Evolutionary conservation across 2,113 vertebrate genomes (phyloP).

Genomic region (Apteryx mantelli): DNA sequence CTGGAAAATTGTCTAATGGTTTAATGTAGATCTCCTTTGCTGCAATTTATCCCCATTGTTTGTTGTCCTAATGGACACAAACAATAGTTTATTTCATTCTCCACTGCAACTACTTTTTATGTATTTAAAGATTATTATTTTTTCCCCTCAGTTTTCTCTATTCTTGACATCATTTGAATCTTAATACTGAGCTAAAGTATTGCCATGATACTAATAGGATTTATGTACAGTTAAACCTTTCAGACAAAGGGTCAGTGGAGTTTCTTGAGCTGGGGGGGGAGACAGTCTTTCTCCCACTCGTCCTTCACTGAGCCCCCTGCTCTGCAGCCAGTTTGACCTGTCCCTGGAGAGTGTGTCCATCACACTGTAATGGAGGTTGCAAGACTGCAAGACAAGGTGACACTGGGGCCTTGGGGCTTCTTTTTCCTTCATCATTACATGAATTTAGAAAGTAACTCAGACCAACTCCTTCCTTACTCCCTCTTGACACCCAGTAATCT

Average conservation of each 20-base stretch:
- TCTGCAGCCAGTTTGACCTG: not conserved
- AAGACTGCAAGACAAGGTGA: not conserved
- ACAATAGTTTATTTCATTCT: not conserved
- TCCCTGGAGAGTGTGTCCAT: not conserved
- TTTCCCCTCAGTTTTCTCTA: not conserved
- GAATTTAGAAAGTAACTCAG: not conserved
- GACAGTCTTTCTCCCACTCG: not conserved
- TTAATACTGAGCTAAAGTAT: not conserved
- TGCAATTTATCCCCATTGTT: not conserved
- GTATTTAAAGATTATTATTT: not conserved
- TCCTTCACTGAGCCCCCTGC: not conserved
- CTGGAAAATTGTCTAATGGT: not conserved
- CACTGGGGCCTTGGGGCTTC: not conserved
- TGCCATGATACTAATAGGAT: not conserved
- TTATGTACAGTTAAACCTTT: not conserved
- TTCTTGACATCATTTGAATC: not conserved
- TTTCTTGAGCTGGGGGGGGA: not conserved
- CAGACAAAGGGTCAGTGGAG: not conserved
- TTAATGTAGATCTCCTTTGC: not conserved
- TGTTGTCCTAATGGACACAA: not conserved
- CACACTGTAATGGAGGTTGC: not conserved
- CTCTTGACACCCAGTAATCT: not conserved
- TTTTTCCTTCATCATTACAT: not conserved
- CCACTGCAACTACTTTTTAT: not conserved
- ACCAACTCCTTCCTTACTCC: not conserved